These are phyloP conservation scores for Scartelaos histophorus DNA, from an alignment of 2,113 vertebrate species.

Conservation along the genomic window DNA sequence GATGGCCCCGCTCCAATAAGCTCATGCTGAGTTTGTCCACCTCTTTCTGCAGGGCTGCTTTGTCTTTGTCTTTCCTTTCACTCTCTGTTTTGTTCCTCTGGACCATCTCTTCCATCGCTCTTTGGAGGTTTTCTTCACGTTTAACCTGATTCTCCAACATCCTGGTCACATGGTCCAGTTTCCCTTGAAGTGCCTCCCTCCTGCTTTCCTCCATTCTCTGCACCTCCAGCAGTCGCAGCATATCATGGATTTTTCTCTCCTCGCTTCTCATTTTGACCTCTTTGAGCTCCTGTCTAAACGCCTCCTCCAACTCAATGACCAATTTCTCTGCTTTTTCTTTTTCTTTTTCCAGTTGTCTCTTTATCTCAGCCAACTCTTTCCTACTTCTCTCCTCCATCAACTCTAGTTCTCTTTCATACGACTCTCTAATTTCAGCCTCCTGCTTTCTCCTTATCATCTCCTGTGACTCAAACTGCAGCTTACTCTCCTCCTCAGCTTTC, in stretches of 20 bases:
- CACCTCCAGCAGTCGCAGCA: slow-evolving; percentile 36
- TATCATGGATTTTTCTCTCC: slow-evolving; percentile 36
- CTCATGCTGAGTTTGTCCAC: slow-evolving; percentile 37
- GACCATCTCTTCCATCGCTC: slow-evolving; percentile 33
- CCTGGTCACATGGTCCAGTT: slow-evolving; percentile 32
- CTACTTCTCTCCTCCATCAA: slow-evolving; percentile 20
- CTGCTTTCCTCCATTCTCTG: slow-evolving; percentile 38
- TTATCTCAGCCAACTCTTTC: slow-evolving; percentile 39
- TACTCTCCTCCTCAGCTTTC: slow-evolving; percentile 44
- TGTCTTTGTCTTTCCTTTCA: slow-evolving; percentile 39
- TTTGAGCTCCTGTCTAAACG: slow-evolving; percentile 21
- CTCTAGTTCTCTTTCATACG: slow-evolving; percentile 39
- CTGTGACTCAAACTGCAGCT: slow-evolving; percentile 27
- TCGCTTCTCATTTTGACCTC: slow-evolving; percentile 34
- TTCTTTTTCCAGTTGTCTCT: slow-evolving; percentile 25
- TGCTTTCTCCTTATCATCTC: slow-evolving; percentile 29
- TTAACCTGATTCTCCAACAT: slow-evolving; percentile 38
- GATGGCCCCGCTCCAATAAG: slow-evolving; percentile 35
- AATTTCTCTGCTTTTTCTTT: slow-evolving; percentile 30
- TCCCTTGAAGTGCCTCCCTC: slow-evolving; percentile 35
- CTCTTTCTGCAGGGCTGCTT: slow-evolving; percentile 42
- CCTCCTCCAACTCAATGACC: slow-evolving; percentile 23
- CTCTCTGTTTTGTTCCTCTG: slow-evolving; percentile 23
- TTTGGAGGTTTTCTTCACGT: slow-evolving; percentile 27
- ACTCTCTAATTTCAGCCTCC: slow-evolving; percentile 26